Conservation (phyloP, 2,888 invertebrate species). For the Ptilodon capucinus region DNA sequence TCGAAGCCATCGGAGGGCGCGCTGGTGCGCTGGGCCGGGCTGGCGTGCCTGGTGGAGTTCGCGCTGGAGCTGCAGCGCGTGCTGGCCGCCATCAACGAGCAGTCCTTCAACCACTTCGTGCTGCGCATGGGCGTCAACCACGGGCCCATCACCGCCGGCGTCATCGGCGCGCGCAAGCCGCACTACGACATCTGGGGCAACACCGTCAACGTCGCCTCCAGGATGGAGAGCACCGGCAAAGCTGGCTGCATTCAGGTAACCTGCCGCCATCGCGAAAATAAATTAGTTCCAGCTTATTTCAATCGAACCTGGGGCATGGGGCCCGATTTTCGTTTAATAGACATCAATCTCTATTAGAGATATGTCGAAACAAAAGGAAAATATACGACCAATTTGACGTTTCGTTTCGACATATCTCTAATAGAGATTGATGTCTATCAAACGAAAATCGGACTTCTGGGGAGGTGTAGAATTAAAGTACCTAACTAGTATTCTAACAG, state of each 20-base stretch:
- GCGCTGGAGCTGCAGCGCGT: conserved; percentile 95
- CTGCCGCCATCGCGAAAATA: no score
- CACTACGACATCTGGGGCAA: conserved; percentile 99
- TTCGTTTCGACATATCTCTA: no score
- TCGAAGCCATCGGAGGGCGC: conserved; percentile 89
- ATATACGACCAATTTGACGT: no score
- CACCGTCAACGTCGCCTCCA: conserved; percentile 97
- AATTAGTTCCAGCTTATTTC: no score
- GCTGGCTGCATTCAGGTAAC: conserved; percentile 95
- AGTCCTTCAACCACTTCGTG: conserved; percentile 97
- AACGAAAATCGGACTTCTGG: no score
- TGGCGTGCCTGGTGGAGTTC: conserved; percentile 93
- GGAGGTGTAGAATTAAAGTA: no score
- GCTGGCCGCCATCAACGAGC: conserved; percentile 95
- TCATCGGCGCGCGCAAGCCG: conserved; percentile 96
- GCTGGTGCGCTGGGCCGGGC: conserved; percentile 90
- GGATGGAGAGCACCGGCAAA: conserved; percentile 99
- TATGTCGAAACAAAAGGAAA: no score
- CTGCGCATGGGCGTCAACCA: conserved; percentile 97
- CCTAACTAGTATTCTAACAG: not conserved
- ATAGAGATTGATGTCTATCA: no score
- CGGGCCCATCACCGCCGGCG: conserved; percentile 97
- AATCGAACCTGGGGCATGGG: no score
- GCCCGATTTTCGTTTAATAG: no score
- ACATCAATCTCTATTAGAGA: no score